Conservation (phyloP, 2,888 invertebrate species). For the Sminthurides aquaticus region DNA sequence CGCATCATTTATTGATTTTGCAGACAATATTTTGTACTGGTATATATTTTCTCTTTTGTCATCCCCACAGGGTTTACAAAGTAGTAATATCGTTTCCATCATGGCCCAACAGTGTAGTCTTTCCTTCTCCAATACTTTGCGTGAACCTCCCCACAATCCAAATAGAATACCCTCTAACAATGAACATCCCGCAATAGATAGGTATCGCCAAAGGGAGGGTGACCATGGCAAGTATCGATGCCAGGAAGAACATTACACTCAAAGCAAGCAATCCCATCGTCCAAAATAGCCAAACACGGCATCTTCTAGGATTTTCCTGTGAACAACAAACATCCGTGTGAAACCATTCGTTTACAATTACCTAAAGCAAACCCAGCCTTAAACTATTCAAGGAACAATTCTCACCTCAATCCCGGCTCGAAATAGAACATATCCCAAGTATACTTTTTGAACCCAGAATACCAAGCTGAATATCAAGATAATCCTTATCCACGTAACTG, state of each 20-base stretch:
- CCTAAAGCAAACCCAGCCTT: too few species aligned
- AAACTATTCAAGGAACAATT: too few species aligned
- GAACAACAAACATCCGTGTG: neutral
- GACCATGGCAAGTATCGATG: neutral
- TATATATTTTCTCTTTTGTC: too few species aligned
- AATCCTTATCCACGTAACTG: conserved; percentile 5
- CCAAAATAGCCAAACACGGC: conserved; percentile 8
- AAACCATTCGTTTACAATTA: too few species aligned
- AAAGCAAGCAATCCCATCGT: neutral
- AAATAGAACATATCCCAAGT: conserved; percentile 6
- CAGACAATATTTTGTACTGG: too few species aligned
- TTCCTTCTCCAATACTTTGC: neutral
- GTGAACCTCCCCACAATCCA: conserved; percentile 8
- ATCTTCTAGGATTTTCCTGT: conserved; percentile 3
- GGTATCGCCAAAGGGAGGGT: conserved; percentile 5
- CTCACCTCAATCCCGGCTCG: conserved; percentile 3
- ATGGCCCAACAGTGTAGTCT: neutral
- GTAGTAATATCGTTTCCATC: conserved; percentile 9
- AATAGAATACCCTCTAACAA: neutral
- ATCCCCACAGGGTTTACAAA: conserved; percentile 3
- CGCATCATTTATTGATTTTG: too few species aligned
- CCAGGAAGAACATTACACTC: conserved; percentile 9
- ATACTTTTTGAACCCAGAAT: conserved; percentile 6
- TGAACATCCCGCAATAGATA: conserved; percentile 6
- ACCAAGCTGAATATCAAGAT: conserved; percentile 7